These are phyloP conservation scores for Luperina nickerlii DNA, from an alignment of 2,888 invertebrate genomes.

Conservation along the genomic window DNA sequence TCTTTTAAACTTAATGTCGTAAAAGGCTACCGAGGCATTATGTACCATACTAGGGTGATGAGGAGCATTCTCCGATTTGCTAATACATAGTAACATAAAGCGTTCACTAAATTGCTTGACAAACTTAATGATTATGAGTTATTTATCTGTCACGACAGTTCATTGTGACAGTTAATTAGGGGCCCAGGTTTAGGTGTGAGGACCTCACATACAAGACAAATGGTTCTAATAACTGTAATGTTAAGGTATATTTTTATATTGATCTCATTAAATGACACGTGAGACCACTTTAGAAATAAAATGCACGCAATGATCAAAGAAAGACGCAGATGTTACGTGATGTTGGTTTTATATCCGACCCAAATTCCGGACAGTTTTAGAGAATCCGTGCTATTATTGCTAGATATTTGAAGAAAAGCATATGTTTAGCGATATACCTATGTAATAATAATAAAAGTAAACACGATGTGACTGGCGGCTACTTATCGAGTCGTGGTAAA, in stretches of 20 bases:
- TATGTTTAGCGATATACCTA: neutral
- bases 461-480: neutral
- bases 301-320: slow-evolving; percentile 38
- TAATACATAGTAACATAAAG: slow-evolving; percentile 32
- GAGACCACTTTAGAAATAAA: slow-evolving; percentile 32
- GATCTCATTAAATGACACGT: slow-evolving; percentile 19
- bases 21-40: slow-evolving; percentile 33
- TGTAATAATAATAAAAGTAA: slow-evolving; percentile 19
- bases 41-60: neutral
- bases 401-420: slow-evolving; percentile 36
- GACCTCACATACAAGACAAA: neutral
- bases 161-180: slow-evolving; percentile 11
- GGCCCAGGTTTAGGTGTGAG: neutral
- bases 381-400: slow-evolving; percentile 12
- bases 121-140: slow-evolving; percentile 38
- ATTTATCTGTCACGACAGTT: slow-evolving; percentile 41
- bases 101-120: slow-evolving; percentile 27
- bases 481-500: slow-evolving; percentile 3
- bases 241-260: slow-evolving; percentile 10
- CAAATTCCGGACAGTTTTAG: slow-evolving; percentile 27
- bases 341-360: slow-evolving; percentile 53
- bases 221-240: neutral
- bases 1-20: slow-evolving; percentile 7
- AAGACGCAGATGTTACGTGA: slow-evolving; percentile 11
- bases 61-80: slow-evolving; percentile 1